These are phyloP conservation scores for Ariolimax columbianus DNA, from an alignment of 2,888 invertebrate species.

Conservation along the genomic window DNA sequence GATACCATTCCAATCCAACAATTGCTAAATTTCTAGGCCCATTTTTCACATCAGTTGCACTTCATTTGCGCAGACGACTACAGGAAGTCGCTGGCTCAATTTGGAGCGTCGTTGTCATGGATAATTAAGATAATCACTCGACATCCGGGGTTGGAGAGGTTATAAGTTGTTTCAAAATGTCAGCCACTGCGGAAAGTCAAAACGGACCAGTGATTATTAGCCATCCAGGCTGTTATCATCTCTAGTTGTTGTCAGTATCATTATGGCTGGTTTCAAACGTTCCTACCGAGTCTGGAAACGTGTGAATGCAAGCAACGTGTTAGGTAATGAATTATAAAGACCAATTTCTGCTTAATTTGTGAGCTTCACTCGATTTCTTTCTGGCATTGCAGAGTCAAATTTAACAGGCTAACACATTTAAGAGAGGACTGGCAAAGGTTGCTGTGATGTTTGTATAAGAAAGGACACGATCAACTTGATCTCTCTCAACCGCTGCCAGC, in stretches of 20 bases:
- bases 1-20: neutral
- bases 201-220: neutral
- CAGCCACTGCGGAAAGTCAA: constrained; percentile 25
- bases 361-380: no score
- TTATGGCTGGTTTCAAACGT: no score
- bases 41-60: constrained; percentile 11
- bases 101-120: constrained; percentile 31
- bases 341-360: no score
- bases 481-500: no score
- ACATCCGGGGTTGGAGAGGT: constrained; percentile 37
- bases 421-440: no score
- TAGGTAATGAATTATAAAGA: no score
- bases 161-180: constrained; percentile 42
- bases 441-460: no score
- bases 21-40: neutral
- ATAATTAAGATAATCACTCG: constrained; percentile 36
- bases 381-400: no score
- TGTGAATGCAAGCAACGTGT: no score
- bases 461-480: no score
- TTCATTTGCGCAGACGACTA: neutral
- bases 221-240: neutral
- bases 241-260: neutral
- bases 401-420: no score
- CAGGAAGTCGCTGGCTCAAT: constrained; percentile 22
- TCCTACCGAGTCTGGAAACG: neutral